A percentile compares a stretch with the other conserved stretches of the same genome.
These are phyloP conservation scores for Dryomyza anilis DNA, from an alignment of 2,888 invertebrate species.

Conservation along the genomic window DNA sequence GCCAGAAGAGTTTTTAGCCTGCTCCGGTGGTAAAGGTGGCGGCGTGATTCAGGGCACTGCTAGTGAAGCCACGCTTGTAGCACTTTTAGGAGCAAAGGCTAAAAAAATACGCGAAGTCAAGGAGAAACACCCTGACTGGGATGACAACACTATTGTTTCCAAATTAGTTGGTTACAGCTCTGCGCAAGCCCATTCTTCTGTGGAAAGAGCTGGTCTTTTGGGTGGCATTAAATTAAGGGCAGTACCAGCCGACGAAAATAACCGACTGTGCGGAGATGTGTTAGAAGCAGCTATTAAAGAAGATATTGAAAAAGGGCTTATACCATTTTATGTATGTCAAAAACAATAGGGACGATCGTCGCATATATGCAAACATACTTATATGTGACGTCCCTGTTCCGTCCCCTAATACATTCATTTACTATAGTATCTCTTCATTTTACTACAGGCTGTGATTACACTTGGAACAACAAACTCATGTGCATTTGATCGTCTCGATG, in stretches of 20 bases:
- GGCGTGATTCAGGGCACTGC: slow-evolving; percentile 94
- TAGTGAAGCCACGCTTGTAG: slow-evolving; percentile 92
- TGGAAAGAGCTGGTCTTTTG: slow-evolving; percentile 88
- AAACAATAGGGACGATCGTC: neutral
- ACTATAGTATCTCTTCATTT: neutral
- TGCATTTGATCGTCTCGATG: slow-evolving; percentile 87
- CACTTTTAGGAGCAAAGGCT: slow-evolving; percentile 86
- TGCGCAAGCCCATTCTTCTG: slow-evolving; percentile 90
- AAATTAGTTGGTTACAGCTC: slow-evolving; percentile 88
- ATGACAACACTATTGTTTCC: slow-evolving; percentile 73
- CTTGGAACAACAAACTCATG: slow-evolving; percentile 96
- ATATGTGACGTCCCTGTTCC: neutral
- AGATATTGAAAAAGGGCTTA: slow-evolving; percentile 85
- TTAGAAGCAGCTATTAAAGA: slow-evolving; percentile 79
- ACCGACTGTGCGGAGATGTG: slow-evolving; percentile 75
- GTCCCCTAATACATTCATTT: no score
- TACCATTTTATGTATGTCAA: slow-evolving; percentile 90
- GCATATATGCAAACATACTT: neutral
- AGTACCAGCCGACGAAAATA: slow-evolving; percentile 74
- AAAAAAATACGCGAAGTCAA: slow-evolving; percentile 72
- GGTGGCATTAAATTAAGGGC: slow-evolving; percentile 83
- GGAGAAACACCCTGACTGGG: slow-evolving; percentile 75
- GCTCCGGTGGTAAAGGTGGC: slow-evolving; percentile 83
- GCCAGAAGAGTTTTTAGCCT: slow-evolving; percentile 82
- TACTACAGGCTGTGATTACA: slow-evolving; percentile 77